Conservation (phyloP, 2,113 vertebrate genomes). For the Etheostoma cragini region DNA sequence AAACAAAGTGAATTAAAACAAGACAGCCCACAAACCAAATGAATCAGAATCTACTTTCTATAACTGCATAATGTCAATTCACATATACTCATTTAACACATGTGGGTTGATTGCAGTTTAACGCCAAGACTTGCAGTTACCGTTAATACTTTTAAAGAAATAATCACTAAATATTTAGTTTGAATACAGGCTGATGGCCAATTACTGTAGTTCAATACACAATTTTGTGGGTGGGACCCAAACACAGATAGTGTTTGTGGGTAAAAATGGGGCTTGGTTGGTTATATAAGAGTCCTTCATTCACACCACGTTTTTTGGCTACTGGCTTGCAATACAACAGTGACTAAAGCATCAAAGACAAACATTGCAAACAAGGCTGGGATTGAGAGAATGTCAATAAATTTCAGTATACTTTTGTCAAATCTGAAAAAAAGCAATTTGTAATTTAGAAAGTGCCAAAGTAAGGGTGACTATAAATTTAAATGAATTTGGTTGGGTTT, state of each 20-base stretch:
- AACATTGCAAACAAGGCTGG: conserved; percentile 23
- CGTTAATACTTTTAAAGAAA: background rate
- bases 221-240: background rate
- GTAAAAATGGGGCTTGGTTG: conserved; percentile 1
- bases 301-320: conserved; percentile 37
- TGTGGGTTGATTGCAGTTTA: conserved; percentile 7
- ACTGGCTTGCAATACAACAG: conserved; percentile 24
- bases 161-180: conserved; percentile 31
- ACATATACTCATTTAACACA: conserved; percentile 5
- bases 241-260: background rate
- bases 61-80: conserved; percentile 37
- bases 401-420: conserved; percentile 4
- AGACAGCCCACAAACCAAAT: conserved; percentile 41
- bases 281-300: conserved; percentile 54
- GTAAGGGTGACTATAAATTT: conserved; percentile 30
- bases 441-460: conserved; percentile 38
- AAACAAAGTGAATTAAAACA: conserved; percentile 35
- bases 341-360: conserved; percentile 1
- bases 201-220: conserved; percentile 16
- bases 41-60: conserved; percentile 44
- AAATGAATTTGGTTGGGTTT: background rate
- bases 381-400: background rate
- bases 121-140: background rate
- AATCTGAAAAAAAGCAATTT: conserved; percentile 23
- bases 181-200: conserved; percentile 7